Base-by-base conservation (phyloP, 37 sponge, comb jelly and placozoan genomes). In the Bolinopsis microptera region DNA sequence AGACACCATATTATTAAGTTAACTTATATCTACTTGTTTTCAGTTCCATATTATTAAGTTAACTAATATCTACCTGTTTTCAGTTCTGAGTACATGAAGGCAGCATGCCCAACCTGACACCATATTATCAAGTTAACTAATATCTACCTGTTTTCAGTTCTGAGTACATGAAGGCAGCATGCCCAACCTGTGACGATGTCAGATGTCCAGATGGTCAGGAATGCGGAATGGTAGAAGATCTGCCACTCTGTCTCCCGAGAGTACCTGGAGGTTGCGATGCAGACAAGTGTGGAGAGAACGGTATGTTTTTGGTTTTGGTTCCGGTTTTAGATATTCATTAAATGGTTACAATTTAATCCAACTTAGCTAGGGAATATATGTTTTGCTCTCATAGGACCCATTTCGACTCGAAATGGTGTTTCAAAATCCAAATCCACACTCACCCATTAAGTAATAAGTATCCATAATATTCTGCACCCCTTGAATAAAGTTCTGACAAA, bases 111-210 rank as follows among this genome's bases (percentile, higher is more conserved):
- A 67, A 67, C 68, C 68, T 67, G 68, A 22, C 18, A 67, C 68
- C 13, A 67, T 67, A 21, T 67, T 21, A 13, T n/a, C n/a, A n/a
- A n/a, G n/a, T n/a, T n/a, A n/a, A n/a, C n/a, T n/a, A n/a, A n/a
- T n/a, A n/a, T n/a, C n/a, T n/a, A 67, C 21, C 21, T 21, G 21
- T 22, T 67, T 67, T 67, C 68, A 67, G 68, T 13, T 13, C 13
- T 21, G 21, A 67, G 18, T 67, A 67, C 68, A 67, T 67, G 68
- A 67, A 21, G 21, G 13, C 68, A 67, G 68, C 68, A 67, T 67
- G 68, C 75, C 68, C 75, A 72, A 24, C 75, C 13, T 72, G 75
- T 72, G 75, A 72, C 75, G 31, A 72, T 72, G 75, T 72, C 75
- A n/a, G 75, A 72, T 72, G 75, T 72, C 31, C 26, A 5, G 75